A percentile compares a stretch with the other conserved stretches of the same genome.
Evolutionary conservation across 2,888 invertebrate genomes (phyloP).

Genomic region (Drosophila infuscata): DNA sequence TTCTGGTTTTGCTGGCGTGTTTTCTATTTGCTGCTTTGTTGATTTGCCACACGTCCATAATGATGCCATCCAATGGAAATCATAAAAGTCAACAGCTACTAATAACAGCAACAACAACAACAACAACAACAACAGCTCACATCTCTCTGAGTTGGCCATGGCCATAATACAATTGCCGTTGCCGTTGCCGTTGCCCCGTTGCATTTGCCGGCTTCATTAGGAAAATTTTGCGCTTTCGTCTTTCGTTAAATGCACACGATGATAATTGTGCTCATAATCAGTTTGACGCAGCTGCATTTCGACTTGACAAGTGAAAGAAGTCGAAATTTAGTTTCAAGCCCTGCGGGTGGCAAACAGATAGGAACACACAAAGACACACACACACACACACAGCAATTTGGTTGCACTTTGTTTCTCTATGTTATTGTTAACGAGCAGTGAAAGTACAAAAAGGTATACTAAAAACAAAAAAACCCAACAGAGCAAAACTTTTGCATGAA

Average conservation of each 20-base stretch:
- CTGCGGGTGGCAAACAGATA: constrained; percentile 50
- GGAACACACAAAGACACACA: constrained; percentile 30
- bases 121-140: constrained; percentile 28
- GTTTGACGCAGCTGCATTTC: constrained; percentile 60
- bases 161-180: constrained; percentile 51
- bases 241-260: constrained; percentile 36
- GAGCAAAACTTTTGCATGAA: constrained; percentile 63
- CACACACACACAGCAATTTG: constrained; percentile 36
- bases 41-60: constrained; percentile 72
- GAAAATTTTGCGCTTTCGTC: constrained; percentile 74
- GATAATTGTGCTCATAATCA: constrained; percentile 51
- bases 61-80: constrained; percentile 75
- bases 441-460: constrained; percentile 51
- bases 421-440: constrained; percentile 54
- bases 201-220: constrained; percentile 71
- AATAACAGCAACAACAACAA: constrained; percentile 35
- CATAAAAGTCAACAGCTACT: constrained; percentile 75
- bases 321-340: constrained; percentile 25
- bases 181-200: constrained; percentile 8
- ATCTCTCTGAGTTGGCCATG: constrained; percentile 50
- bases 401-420: constrained; percentile 46
- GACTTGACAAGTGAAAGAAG: constrained; percentile 62
- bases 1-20: constrained; percentile 49
- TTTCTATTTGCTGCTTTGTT: constrained; percentile 71
- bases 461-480: constrained; percentile 31